Percentiles rank a stretch among this genome's conserved stretches.
These are phyloP conservation scores for Magallana ariakensis DNA, from an alignment of 1,140 invertebrate genomes.

Conservation along the genomic window DNA sequence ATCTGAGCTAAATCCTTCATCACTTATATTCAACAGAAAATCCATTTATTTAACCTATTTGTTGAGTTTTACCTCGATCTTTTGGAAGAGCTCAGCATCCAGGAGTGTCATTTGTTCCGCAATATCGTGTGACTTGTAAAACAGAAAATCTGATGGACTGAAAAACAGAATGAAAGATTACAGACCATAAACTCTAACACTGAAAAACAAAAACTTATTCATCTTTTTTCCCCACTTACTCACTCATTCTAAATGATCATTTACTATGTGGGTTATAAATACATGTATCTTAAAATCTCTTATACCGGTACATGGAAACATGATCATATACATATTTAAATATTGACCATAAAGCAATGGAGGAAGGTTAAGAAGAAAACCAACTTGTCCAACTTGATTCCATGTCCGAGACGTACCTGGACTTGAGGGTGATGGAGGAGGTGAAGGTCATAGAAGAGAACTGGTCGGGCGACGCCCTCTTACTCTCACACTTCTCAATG, in stretches of 20 bases:
- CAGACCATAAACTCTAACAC: background rate
- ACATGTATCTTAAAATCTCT: too few species aligned
- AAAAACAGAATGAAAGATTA: conserved; percentile 57
- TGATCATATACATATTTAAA: too few species aligned
- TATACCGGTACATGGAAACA: too few species aligned
- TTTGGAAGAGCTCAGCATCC: conserved; percentile 96
- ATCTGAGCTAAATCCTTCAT: background rate
- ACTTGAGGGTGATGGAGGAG: conserved; percentile 68
- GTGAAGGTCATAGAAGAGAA: conserved; percentile 56
- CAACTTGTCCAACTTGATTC: too few species aligned
- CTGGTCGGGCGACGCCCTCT: conserved; percentile 41
- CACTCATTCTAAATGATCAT: too few species aligned
- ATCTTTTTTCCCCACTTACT: too few species aligned
- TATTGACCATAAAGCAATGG: too few species aligned
- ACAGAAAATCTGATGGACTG: conserved; percentile 84
- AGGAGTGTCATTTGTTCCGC: conserved; percentile 99
- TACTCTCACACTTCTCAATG: conserved; percentile 89
- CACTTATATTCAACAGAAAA: too few species aligned
- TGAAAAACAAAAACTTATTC: too few species aligned
- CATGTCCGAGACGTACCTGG: conserved; percentile 58
- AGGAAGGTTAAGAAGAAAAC: too few species aligned
- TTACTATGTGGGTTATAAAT: too few species aligned
- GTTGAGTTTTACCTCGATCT: conserved; percentile 89
- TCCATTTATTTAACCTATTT: too few species aligned
- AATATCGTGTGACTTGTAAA: conserved; percentile 94